These are phyloP conservation scores for Trilocha varians DNA, from an alignment of 2,888 invertebrate genomes.

Conservation along the genomic window DNA sequence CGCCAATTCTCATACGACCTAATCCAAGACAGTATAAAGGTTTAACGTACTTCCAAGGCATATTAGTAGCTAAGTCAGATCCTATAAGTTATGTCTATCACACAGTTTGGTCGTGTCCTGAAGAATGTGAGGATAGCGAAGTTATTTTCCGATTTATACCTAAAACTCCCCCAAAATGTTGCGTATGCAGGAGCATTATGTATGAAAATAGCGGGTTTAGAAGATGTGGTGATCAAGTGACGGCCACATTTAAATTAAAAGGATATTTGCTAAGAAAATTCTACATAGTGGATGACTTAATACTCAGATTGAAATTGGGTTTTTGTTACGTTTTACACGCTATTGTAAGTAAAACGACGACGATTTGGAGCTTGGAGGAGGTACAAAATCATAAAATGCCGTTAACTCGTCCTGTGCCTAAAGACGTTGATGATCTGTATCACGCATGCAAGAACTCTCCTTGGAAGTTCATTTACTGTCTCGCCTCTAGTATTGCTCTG, in stretches of 20 bases:
- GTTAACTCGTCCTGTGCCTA: constrained; percentile 28
- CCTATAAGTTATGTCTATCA: constrained; percentile 46
- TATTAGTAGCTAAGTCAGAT: constrained; percentile 41
- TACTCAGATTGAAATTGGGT: constrained; percentile 38
- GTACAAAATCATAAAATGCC: constrained; percentile 28
- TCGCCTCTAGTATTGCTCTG: constrained; percentile 51
- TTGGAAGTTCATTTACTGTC: constrained; percentile 59
- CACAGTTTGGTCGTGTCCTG: constrained; percentile 63
- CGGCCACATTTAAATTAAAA: constrained; percentile 35
- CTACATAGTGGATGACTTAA: constrained; percentile 44
- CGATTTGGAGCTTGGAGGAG: constrained; percentile 46
- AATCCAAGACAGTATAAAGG: constrained; percentile 32
- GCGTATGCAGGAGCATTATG: constrained; percentile 40
- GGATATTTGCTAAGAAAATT: constrained; percentile 30
- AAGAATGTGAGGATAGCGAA: constrained; percentile 58
- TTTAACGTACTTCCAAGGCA: constrained; percentile 35
- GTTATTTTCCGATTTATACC: constrained; percentile 50
- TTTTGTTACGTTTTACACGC: constrained; percentile 32
- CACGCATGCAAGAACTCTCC: constrained; percentile 37
- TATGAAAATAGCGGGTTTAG: constrained; percentile 57
- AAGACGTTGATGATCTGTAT: constrained; percentile 39
- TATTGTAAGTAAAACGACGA: constrained; percentile 34
- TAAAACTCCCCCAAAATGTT: constrained; percentile 49
- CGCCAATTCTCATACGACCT: constrained; percentile 21
- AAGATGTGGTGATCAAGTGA: constrained; percentile 51